These are phyloP conservation scores for Acomys russatus DNA, from an alignment of 2,797 vertebrate genomes.

Conservation along the genomic window DNA sequence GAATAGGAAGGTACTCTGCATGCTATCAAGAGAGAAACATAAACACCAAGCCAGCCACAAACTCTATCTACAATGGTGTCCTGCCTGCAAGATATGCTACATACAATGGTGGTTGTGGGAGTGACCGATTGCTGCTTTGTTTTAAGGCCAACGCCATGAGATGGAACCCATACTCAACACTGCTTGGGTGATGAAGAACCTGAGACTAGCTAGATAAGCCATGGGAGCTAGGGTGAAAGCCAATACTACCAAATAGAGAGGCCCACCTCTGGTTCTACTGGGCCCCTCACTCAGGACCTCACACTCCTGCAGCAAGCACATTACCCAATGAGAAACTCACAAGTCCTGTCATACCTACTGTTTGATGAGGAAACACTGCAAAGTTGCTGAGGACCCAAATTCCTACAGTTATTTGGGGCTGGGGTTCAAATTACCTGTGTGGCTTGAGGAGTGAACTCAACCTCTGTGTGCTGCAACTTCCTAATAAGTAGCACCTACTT, in stretches of 20 bases:
- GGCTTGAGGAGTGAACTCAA: slow-evolving; percentile 22
- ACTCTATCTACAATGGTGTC: not conserved
- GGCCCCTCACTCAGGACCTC: not conserved
- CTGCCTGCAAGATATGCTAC: not conserved
- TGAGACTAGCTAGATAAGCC: not conserved
- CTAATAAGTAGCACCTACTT: not conserved
- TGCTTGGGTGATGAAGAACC: not conserved
- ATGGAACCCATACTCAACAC: not conserved
- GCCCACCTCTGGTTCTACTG: not conserved
- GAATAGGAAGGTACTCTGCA: no score
- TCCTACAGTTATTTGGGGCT: not conserved
- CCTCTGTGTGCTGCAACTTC: not conserved
- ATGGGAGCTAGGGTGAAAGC: not conserved
- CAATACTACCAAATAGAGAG: not conserved
- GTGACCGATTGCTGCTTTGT: not conserved
- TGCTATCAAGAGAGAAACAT: not conserved
- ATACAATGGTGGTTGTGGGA: no score
- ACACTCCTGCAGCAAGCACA: no score
- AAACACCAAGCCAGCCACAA: not conserved
- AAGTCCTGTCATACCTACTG: not conserved
- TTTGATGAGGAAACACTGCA: not conserved
- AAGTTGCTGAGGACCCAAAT: slow-evolving; percentile 7
- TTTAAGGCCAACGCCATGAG: not conserved
- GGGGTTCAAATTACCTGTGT: slow-evolving; percentile 18
- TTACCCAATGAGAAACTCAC: not conserved